Evolutionary conservation across 2,797 vertebrate species (phyloP).

Genomic region (Nannoperca australis): DNA sequence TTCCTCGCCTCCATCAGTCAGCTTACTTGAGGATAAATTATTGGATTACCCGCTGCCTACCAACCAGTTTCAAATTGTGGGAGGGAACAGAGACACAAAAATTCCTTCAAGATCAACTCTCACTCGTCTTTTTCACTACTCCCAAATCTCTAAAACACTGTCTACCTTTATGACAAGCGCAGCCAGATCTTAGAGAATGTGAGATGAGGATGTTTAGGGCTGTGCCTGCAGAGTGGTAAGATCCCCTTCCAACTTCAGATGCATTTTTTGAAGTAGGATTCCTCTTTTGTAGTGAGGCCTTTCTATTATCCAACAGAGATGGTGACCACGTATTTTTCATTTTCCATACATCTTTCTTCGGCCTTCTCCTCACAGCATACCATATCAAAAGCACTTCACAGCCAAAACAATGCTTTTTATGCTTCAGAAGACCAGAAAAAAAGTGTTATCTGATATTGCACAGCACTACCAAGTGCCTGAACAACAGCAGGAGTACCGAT

Average conservation of each 20-base stretch:
- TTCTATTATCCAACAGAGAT: constrained; percentile 40
- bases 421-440: constrained; percentile 8
- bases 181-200: constrained; percentile 40
- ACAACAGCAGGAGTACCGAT: constrained; percentile 31
- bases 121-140: constrained; percentile 10
- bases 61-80: not conserved
- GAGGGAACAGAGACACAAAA: constrained; percentile 8
- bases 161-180: constrained; percentile 22
- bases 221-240: constrained; percentile 19
- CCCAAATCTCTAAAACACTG: constrained; percentile 8
- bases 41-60: not conserved
- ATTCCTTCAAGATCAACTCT: constrained; percentile 17
- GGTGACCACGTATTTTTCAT: constrained; percentile 35
- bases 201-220: constrained; percentile 44
- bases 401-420: constrained; percentile 35
- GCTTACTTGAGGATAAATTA: constrained; percentile 31
- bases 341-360: constrained; percentile 41
- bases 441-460: constrained; percentile 29
- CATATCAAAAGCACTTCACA: constrained; percentile 48
- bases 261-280: constrained; percentile 37
- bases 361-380: constrained; percentile 21
- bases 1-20: not conserved
- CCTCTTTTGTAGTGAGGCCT: constrained; percentile 30
- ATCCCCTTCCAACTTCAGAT: constrained; percentile 32
- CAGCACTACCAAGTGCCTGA: constrained; percentile 9